Conservation (phyloP, 2,888 invertebrate genomes). For the Podabrus alpinus region DNA sequence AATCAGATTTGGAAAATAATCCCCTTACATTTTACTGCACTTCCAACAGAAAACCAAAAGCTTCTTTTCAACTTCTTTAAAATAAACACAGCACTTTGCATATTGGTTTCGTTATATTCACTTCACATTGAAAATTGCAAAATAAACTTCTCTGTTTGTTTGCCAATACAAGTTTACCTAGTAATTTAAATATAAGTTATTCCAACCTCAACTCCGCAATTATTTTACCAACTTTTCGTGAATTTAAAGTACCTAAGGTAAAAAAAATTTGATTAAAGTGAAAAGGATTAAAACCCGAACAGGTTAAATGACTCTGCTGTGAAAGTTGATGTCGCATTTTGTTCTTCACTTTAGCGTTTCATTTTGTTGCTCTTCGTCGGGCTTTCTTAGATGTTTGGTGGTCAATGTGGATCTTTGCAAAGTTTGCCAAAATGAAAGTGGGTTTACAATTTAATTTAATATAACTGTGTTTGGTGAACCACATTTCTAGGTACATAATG, state of each 20-base stretch:
- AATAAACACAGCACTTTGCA: neutral
- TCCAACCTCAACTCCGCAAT: neutral
- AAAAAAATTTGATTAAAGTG: neutral
- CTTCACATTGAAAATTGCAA: neutral
- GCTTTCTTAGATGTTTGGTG: neutral
- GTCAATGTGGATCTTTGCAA: neutral
- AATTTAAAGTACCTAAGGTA: neutral
- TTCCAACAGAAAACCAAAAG: neutral
- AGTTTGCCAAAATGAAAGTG: neutral
- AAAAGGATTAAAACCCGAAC: neutral
- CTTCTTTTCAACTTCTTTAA: neutral
- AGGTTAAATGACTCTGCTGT: neutral
- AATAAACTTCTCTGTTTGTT: neutral
- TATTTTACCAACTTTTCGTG: neutral
- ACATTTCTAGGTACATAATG: too few relatives aligned
- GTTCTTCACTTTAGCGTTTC: neutral
- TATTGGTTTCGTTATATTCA: neutral
- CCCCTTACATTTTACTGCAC: neutral
- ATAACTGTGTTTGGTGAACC: neutral
- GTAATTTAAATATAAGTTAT: neutral
- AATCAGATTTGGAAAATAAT: neutral
- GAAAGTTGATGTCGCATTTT: neutral
- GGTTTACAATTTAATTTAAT: neutral
- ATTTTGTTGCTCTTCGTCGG: neutral
- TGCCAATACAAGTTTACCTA: neutral